phyloP scores from a whole-genome alignment of 2,888 invertebrate genomes.

The Drosophila rubida region DNA sequence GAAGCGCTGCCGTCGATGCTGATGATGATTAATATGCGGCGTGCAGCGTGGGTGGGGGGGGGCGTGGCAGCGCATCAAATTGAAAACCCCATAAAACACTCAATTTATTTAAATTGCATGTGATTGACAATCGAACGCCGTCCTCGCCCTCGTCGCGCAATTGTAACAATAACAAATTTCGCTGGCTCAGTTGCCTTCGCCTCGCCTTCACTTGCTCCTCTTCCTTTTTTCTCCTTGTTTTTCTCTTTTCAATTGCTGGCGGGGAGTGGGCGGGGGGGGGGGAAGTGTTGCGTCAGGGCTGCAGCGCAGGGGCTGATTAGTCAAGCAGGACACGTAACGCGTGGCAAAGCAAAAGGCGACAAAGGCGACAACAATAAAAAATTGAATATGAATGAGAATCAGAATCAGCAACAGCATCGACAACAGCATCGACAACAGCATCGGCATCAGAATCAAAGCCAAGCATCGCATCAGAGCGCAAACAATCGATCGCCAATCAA shows the following conservation, averaged over 20 bases:
- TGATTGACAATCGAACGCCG: constrained; percentile 74
- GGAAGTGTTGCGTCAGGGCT: neutral
- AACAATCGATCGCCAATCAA: constrained; percentile 3
- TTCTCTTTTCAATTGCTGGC: constrained; percentile 2
- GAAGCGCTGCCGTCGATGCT: constrained; percentile 12
- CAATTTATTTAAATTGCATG: constrained; percentile 81
- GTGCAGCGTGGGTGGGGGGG: constrained; percentile 9
- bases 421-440: constrained; percentile 1
- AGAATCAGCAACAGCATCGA: constrained; percentile 17
- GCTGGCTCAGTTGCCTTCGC: constrained; percentile 39
- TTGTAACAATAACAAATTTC: constrained; percentile 57
- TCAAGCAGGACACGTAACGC: constrained; percentile 75
- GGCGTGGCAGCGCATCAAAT: constrained; percentile 57
- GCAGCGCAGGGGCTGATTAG: constrained; percentile 70
- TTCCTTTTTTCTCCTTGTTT: no score
- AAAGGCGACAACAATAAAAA: constrained; percentile 55
- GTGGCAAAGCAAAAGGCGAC: constrained; percentile 63
- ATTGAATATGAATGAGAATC: constrained; percentile 74
- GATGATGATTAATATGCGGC: constrained; percentile 59
- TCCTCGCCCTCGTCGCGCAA: constrained; percentile 17
- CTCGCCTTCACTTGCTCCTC: no score
- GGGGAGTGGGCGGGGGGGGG: neutral
- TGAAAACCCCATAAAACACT: constrained; percentile 82
- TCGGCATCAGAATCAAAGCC: constrained; percentile 29
- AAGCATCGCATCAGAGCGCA: constrained; percentile 13